A percentile compares a stretch with the other conserved stretches of the same genome.
Conservation (phyloP, 53 echinoderm and acorn worm species). For the Luidia sarsii region DNA sequence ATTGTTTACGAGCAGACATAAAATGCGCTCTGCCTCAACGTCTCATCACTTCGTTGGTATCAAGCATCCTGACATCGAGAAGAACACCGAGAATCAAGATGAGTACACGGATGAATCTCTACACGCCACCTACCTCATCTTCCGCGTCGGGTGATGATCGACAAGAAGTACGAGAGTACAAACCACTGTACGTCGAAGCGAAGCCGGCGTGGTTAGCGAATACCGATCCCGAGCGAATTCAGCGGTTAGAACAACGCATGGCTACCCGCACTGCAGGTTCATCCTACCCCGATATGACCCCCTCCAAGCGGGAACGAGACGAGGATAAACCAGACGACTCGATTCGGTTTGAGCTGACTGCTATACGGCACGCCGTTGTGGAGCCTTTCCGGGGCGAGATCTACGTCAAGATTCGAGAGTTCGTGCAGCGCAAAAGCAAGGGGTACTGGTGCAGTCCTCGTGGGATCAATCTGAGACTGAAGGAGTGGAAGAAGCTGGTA, state of each 20-base stretch:
- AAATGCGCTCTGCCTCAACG: neutral
- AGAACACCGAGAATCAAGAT: neutral
- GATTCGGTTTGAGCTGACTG: slow-evolving; percentile 17
- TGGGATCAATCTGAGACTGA: neutral
- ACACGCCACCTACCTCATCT: neutral
- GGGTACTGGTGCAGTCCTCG: neutral
- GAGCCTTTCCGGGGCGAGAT: neutral
- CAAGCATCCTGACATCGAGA: neutral
- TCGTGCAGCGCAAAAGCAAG: neutral
- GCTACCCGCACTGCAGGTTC: neutral
- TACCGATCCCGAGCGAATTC: neutral
- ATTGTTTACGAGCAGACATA: neutral
- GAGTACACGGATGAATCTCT: neutral
- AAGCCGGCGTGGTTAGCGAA: neutral
- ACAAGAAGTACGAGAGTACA: slow-evolving; percentile 3
- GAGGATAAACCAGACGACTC: neutral
- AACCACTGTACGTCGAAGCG: no score
- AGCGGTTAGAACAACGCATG: neutral
- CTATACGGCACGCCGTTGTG: neutral
- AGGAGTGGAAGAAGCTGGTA: slow-evolving; percentile 12
- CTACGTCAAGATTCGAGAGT: slow-evolving; percentile 18
- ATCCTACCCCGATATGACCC: neutral
- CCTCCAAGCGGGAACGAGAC: no score
- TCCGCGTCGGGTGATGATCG: neutral
- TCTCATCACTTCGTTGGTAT: neutral